Evolutionary conservation across 2,888 invertebrate species (phyloP).

Genomic region (Eumacrocentrus americanus): DNA sequence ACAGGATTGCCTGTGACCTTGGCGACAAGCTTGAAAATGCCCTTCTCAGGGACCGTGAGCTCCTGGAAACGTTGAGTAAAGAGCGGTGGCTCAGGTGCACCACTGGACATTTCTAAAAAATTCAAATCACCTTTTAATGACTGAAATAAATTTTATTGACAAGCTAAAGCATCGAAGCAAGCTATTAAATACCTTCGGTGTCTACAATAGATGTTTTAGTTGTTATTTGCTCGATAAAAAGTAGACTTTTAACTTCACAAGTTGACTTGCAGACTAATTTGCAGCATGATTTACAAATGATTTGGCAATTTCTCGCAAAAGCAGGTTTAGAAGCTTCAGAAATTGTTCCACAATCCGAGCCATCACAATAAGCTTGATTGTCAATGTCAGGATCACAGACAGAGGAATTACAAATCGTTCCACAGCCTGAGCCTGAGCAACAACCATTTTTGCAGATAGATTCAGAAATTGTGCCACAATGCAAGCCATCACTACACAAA

Average conservation of each 20-base stretch:
- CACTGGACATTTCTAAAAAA: constrained; percentile 72
- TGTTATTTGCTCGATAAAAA: background rate
- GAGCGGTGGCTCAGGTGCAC: constrained; percentile 82
- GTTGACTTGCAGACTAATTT: constrained; percentile 3
- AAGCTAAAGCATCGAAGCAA: background rate
- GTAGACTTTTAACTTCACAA: background rate
- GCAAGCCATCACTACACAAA: background rate
- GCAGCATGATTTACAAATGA: background rate
- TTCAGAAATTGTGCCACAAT: constrained; percentile 3
- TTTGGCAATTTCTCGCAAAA: background rate
- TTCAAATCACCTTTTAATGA: too few species aligned
- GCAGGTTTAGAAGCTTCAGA: constrained; percentile 2
- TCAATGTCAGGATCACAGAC: background rate
- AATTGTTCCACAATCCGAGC: background rate
- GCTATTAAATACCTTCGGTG: background rate
- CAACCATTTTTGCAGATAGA: background rate
- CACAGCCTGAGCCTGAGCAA: constrained; percentile 1
- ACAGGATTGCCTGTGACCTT: constrained; percentile 89
- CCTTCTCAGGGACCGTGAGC: constrained; percentile 79
- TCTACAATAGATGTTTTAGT: constrained; percentile 2
- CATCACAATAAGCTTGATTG: background rate
- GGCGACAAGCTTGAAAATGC: constrained; percentile 76
- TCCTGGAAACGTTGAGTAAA: constrained; percentile 90
- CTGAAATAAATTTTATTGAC: too few species aligned
- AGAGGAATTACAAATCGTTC: constrained; percentile 7